Base-by-base conservation (phyloP, 2,797 vertebrate genomes). In the Hypotaenidia okinawae region DNA sequence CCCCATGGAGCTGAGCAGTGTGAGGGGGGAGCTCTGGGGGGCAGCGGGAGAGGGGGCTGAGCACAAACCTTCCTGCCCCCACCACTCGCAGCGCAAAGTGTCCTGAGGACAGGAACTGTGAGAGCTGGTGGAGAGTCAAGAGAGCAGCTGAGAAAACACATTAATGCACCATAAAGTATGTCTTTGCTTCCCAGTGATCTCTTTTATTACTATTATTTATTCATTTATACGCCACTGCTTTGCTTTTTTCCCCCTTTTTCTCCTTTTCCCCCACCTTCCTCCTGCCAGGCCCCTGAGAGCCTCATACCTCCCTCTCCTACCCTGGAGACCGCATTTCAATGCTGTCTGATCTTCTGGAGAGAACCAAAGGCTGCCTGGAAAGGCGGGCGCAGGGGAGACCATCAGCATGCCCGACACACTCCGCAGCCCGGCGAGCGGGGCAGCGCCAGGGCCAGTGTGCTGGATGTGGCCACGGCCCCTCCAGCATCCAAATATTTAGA, bases 71-170 rank as follows among this genome's bases (percentile, higher is more conserved):
- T 68, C 85, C 52, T 41, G 83, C 2, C 0, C 77, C 93, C 72
- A 39, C 32, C 0, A 1, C 69, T 74, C 19, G 3, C 70, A 73
- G 32, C 33, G 7, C 72, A 91, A 67, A 85, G 77, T 11, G 62
- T 96, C 94, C 87, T 0, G 41, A 89, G 90, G 94, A 94, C 89
- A 96, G 95, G 92, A 97, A 96, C 89, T 75, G 39, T 1, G 13
- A 84, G 89, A 95, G 83, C 75, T 95, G 81, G 49, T 86, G 77
- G 84, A 43, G 93, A 94, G 75, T 84, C 84, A 51, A 62, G 74
- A 82, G 70, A 93, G 74, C 93, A 96, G 95, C 96, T 97, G 96
- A 97, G 89, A 96, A 97, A 95, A 97, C 95, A 96, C 79, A 97
- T 95, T 94, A 96, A 95, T 95, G 94, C 87, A 76, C 80, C 93